Evolutionary conservation across 2,888 invertebrate genomes (phyloP), one percentile per base, ranked within the genome.

Genomic region (Diadromus collaris): DNA sequence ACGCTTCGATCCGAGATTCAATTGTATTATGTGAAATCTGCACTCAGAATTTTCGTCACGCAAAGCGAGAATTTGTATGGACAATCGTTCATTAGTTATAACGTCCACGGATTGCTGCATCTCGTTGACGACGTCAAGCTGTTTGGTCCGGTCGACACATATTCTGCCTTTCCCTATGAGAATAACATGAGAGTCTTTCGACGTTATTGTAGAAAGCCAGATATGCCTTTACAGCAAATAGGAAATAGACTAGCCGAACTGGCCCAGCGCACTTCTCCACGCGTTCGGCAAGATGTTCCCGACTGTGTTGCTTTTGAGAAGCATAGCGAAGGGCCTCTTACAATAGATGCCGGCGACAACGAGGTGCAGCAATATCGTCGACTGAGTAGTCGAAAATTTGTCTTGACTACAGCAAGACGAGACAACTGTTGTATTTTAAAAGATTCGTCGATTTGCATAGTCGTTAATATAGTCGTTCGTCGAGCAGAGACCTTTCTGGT

Each of bases 151-250:
- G 73, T 21, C 54, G 74, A 54, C 24, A 9, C 4, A 32, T 32
- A 32, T 6, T 32, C 32, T 32, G 32, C 32, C 6, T 32, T 32
- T 5, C 32, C 32, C 7, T 78, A 69, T 24, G 78, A 78, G 13
- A 70, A 78, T 41, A 70, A 63, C 2, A 78, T 78, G 74, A 56
- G n/a, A 38, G 27, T 71, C 38, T 71, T 51, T 63, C 51, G 71
- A n/a, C 29, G 61, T 4, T 54, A 58, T 63, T 54, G 60, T 32
- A 74, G 64, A 64, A 74, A 74, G 29, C 65, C 74, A 2, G 16
- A 64, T 58, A 13, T 24, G 21, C 32, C 61, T 16, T 44, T 78
- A 19, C 67, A 78, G 27, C 74, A 78, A 34, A 58, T 78, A 1
- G 9, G 19, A 41, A n/a, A 44, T 16, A 29, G 78, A 70, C 24